Percentiles rank a stretch among this genome's conserved stretches.
phyloP scores from a whole-genome alignment of 2,797 vertebrate genomes.

The Muraenolepis orangiensis region DNA sequence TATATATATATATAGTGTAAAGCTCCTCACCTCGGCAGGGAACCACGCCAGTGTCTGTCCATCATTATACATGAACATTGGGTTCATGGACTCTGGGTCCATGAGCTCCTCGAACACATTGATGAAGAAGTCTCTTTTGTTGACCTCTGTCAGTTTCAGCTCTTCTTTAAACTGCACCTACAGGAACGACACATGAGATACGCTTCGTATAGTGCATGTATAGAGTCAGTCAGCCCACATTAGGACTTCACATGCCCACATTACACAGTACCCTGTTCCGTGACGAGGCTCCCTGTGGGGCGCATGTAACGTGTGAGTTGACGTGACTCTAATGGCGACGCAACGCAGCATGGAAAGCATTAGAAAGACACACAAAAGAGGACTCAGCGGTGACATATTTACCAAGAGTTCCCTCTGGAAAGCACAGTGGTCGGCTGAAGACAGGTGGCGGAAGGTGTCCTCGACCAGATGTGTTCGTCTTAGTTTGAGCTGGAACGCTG shows the following conservation, averaged over 20 bases:
- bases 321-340: too few relatives aligned
- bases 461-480: slow-evolving; percentile 65
- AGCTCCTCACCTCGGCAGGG: slow-evolving; percentile 79
- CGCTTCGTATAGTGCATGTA: not conserved
- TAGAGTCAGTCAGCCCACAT: not conserved
- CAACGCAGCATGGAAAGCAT: not conserved
- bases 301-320: too few relatives aligned
- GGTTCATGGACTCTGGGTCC: too few relatives aligned
- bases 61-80: slow-evolving; percentile 86
- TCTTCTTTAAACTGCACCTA: slow-evolving; percentile 70
- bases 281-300: too few relatives aligned
- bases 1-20: not conserved
- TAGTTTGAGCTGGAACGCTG: slow-evolving; percentile 53
- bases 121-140: slow-evolving; percentile 87
- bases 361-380: not conserved
- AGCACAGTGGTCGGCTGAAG: slow-evolving; percentile 24
- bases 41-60: slow-evolving; percentile 87
- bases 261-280: too few relatives aligned
- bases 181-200: not conserved
- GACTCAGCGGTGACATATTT: slow-evolving; percentile 10
- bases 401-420: slow-evolving; percentile 61
- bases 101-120: slow-evolving; percentile 83
- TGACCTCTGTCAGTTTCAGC: slow-evolving; percentile 68
- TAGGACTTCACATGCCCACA: not conserved
- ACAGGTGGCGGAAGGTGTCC: slow-evolving; percentile 68